These are phyloP conservation scores for Phrixothrix hirtus DNA, from an alignment of 2,888 invertebrate genomes.

Conservation along the genomic window DNA sequence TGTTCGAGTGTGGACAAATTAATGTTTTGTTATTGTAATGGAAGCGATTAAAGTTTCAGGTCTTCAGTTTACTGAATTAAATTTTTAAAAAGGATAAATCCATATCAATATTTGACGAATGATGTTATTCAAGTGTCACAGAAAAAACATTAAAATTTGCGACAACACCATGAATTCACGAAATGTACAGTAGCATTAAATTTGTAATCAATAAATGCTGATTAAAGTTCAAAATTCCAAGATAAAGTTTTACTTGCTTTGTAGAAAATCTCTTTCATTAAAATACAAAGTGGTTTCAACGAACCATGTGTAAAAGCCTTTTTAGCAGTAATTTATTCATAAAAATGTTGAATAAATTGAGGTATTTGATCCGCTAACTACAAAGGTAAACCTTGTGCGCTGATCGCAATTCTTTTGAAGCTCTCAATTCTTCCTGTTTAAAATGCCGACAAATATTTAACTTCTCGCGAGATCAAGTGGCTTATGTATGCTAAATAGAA, in stretches of 20 bases:
- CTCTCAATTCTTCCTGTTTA: conserved; percentile 43
- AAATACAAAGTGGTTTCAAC: conserved; percentile 29
- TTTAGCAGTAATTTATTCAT: conserved; percentile 46
- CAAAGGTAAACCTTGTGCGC: conserved; percentile 37
- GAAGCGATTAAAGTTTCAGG: no score
- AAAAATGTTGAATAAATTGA: conserved; percentile 49
- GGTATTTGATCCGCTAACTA: conserved; percentile 46
- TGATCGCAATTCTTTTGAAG: conserved; percentile 33
- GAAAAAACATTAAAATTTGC: no score
- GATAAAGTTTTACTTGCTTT: neutral
- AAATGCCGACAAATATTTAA: conserved; percentile 51
- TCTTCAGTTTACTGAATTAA: no score
- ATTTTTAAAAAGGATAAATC: no score
- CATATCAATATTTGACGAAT: no score
- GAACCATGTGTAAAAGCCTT: conserved; percentile 38
- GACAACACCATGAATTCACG: neutral
- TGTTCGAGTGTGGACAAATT: no score
- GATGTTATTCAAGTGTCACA: no score
- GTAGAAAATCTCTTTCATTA: conserved; percentile 14
- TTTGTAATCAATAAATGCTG: neutral
- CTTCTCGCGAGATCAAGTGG: conserved; percentile 47
- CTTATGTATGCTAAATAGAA: conserved; percentile 47
- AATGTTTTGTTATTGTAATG: no score
- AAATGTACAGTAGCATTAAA: neutral
- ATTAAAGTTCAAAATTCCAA: neutral